phyloP scores from a whole-genome alignment of 1,140 invertebrate species.

The Leptopilina boulardi region DNA sequence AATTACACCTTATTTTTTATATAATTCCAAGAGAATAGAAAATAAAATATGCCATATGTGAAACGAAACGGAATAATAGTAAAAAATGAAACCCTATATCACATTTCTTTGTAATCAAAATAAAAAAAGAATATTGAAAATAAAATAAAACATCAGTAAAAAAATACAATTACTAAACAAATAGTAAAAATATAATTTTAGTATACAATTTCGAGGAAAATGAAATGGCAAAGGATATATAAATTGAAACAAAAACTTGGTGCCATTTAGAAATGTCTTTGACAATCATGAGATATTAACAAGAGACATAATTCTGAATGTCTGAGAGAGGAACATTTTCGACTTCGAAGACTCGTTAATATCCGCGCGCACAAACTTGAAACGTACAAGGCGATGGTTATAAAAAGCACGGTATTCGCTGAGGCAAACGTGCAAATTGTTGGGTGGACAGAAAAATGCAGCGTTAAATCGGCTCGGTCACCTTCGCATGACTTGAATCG shows the following conservation, averaged over 20 bases:
- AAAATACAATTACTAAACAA: no score
- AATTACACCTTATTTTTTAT: background rate
- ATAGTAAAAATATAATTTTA: no score
- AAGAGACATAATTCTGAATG: conserved; percentile 9
- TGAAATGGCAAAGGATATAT: background rate
- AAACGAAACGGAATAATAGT: background rate
- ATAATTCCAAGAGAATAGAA: background rate
- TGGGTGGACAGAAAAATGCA: conserved; percentile 20
- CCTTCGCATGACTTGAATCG: conserved; percentile 31
- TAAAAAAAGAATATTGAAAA: background rate
- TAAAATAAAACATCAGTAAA: no score
- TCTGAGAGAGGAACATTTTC: background rate
- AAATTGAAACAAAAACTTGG: background rate
- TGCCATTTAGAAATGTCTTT: background rate
- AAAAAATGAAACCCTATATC: no score
- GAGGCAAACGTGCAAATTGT: conserved; percentile 30
- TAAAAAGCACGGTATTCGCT: conserved; percentile 25
- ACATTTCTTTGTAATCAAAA: no score
- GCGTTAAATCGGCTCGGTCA: conserved; percentile 26
- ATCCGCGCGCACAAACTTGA: background rate
- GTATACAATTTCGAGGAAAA: background rate
- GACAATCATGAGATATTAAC: conserved; percentile 17
- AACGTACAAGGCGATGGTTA: conserved; percentile 1
- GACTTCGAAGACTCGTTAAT: conserved; percentile 19
- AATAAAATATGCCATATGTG: background rate